phyloP scores from a whole-genome alignment of 2,797 vertebrate species.

The Pristis pectinata region DNA sequence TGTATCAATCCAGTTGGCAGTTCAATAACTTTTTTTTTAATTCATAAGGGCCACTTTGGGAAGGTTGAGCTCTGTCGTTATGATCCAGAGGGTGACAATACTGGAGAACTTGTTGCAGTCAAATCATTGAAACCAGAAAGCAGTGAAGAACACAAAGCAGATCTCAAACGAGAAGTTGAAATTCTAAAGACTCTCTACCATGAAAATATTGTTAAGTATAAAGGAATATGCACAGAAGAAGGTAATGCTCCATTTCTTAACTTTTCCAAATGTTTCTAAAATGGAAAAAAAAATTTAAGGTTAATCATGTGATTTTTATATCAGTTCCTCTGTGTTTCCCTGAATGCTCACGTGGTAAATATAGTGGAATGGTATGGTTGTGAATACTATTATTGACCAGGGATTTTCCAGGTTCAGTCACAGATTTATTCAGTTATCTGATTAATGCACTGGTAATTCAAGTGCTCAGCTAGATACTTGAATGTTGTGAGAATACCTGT shows the following conservation, averaged over 20 bases:
- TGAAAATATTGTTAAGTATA: conserved; percentile 96
- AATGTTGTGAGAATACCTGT: too few species aligned
- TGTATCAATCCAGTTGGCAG: background rate
- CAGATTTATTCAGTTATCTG: background rate
- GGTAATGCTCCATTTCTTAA: conserved; percentile 56
- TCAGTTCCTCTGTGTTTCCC: background rate
- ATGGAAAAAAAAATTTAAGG: background rate
- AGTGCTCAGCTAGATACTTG: too few species aligned
- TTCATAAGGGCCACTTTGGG: conserved; percentile 84
- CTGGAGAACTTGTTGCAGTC: conserved; percentile 89
- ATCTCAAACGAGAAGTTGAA: conserved; percentile 84
- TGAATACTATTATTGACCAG: background rate
- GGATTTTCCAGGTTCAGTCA: background rate
- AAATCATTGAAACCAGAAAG: conserved; percentile 91
- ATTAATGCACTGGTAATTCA: background rate
- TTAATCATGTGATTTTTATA: background rate
- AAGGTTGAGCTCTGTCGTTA: conserved; percentile 94
- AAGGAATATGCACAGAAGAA: conserved; percentile 91
- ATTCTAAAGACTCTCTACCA: conserved; percentile 92
- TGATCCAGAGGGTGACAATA: conserved; percentile 85
- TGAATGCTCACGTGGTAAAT: background rate
- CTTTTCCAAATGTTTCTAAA: background rate
- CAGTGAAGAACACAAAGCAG: conserved; percentile 78
- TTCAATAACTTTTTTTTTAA: background rate
- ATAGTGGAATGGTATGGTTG: background rate